phyloP scores from a whole-genome alignment of 1,140 invertebrate genomes.

The Ganaspis sp. region DNA sequence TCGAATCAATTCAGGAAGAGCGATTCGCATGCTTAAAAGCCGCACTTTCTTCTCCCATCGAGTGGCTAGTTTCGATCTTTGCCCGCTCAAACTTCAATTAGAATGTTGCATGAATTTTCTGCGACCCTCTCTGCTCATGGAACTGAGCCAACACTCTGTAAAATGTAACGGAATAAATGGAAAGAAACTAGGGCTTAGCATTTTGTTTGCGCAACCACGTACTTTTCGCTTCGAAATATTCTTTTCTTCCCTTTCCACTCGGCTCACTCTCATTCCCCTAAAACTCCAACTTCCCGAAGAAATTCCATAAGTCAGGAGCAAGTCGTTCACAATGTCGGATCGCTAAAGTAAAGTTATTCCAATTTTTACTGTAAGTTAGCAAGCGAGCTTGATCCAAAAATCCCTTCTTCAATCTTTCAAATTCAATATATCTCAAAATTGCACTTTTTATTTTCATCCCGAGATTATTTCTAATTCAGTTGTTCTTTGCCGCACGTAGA shows the following conservation, averaged over 20 bases:
- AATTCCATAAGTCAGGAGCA: slow-evolving; percentile 20
- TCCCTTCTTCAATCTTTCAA: not conserved
- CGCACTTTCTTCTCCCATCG: slow-evolving; percentile 8
- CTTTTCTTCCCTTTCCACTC: not conserved
- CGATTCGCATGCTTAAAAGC: slow-evolving; percentile 49
- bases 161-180: slow-evolving; percentile 26
- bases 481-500: not conserved
- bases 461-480: no score
- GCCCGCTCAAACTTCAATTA: slow-evolving; percentile 49
- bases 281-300: slow-evolving; percentile 1
- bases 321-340: not conserved
- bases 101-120: slow-evolving; percentile 44
- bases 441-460: not conserved
- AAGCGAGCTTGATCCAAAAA: not conserved
- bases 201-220: slow-evolving; percentile 27
- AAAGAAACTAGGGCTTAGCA: slow-evolving; percentile 23
- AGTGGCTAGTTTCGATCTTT: slow-evolving; percentile 16
- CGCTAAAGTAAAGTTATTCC: slow-evolving; percentile 13
- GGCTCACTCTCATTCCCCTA: not conserved
- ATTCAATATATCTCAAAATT: slow-evolving; percentile 10
- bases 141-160: slow-evolving; percentile 41
- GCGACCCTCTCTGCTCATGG: slow-evolving; percentile 31
- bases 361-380: slow-evolving; percentile 5
- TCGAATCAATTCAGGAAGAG: slow-evolving; percentile 34
- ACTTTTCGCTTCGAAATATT: slow-evolving; percentile 4